A percentile compares a stretch with the other conserved stretches of the same genome.
Evolutionary conservation across 2,113 vertebrate species (phyloP).

Genomic region (Rostratula benghalensis): DNA sequence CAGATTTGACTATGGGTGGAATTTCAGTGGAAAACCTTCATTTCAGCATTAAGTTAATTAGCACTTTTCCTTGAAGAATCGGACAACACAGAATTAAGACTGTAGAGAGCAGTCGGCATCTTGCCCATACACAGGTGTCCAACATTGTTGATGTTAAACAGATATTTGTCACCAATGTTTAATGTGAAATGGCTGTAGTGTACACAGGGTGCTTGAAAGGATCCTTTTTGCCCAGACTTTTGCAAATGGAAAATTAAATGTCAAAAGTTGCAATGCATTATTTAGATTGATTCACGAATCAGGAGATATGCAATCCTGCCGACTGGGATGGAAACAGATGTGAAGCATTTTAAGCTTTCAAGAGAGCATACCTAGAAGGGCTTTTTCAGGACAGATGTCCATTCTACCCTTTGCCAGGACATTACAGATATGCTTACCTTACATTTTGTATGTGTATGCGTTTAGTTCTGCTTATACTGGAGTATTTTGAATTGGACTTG

Average conservation of each 20-base stretch:
- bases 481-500: background rate
- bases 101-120: background rate
- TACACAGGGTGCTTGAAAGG: background rate
- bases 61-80: background rate
- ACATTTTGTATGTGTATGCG: background rate
- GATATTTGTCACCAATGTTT: background rate
- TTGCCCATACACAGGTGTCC: background rate
- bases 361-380: background rate
- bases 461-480: background rate
- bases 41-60: background rate
- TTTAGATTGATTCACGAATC: background rate
- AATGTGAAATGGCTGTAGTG: background rate
- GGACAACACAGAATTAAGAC: background rate
- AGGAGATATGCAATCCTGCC: background rate
- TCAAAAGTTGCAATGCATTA: background rate
- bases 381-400: constrained; percentile 2
- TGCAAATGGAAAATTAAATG: background rate
- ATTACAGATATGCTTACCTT: background rate
- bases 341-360: background rate
- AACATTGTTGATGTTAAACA: background rate
- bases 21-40: background rate
- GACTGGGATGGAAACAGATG: background rate
- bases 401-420: background rate
- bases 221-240: background rate
- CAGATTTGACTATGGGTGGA: no score